A percentile compares a stretch with the other conserved stretches of the same genome.
Evolutionary conservation across 1,140 invertebrate species (phyloP).

Genomic region (Subanguina moxae): DNA sequence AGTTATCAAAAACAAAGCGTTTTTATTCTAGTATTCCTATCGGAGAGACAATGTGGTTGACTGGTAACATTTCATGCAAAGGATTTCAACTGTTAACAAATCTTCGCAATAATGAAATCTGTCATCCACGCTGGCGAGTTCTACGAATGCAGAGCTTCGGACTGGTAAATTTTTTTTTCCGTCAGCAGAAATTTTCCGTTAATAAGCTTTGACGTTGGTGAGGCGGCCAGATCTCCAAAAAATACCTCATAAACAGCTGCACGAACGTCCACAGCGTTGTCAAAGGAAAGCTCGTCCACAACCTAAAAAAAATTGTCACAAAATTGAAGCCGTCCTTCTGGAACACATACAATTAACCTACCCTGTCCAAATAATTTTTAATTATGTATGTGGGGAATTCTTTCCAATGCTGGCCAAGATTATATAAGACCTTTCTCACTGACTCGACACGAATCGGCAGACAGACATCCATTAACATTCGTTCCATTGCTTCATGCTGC

Average conservation of each 20-base stretch:
- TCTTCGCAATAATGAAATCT: too few relatives aligned
- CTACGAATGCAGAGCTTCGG: too few relatives aligned
- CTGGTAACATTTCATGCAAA: too few relatives aligned
- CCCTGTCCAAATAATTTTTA: constrained; percentile 12
- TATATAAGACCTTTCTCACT: constrained; percentile 13
- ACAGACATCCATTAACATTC: constrained; percentile 29
- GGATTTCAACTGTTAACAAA: too few relatives aligned
- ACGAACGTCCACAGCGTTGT: constrained; percentile 20
- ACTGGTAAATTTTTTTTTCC: too few relatives aligned
- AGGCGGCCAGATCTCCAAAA: too few relatives aligned
- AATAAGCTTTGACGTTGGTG: too few relatives aligned
- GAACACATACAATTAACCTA: constrained; percentile 6
- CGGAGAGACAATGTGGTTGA: too few relatives aligned
- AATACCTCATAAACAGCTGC: constrained; percentile 26
- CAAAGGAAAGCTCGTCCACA: constrained; percentile 25
- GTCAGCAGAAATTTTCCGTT: too few relatives aligned
- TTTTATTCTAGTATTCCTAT: too few relatives aligned
- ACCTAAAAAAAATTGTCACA: constrained; percentile 12
- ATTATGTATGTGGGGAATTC: constrained; percentile 24
- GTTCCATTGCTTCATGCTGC: constrained; percentile 17
- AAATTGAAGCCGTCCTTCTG: background rate
- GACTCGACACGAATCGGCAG: constrained; percentile 26
- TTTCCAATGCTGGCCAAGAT: constrained; percentile 25
- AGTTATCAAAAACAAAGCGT: too few relatives aligned
- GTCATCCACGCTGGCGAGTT: too few relatives aligned